Base-by-base conservation (phyloP, 1,140 invertebrate genomes). In the Brachionus plicatilis region DNA sequence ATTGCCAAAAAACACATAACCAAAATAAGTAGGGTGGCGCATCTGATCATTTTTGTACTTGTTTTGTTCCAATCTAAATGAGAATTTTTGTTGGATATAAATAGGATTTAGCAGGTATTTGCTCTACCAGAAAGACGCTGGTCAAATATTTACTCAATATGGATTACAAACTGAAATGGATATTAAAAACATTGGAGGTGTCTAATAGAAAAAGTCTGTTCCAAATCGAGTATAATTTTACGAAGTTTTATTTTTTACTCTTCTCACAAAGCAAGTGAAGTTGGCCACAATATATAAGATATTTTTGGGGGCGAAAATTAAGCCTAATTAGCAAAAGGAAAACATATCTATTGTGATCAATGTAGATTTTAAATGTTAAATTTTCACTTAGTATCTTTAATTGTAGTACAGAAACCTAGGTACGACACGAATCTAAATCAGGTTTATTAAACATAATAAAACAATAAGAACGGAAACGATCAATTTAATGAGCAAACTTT, bases 241-340 rank as follows among this genome's bases (percentile, higher is more conserved):
- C 17, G n/a, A 41, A 37, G 29, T 70, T 70, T 37, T n/a, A 45
- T 41, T 41, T 45, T 72, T 43, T 43, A 37, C 41, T n/a, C 14
- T 43, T 72, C 41, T 41, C 37, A 20, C 68, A 72, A 72, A 43
- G 12, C 37, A 72, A 72, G 37, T 43, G 33, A 72, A 29, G 66
- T 72, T 72, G 33, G 1, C 33, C 68, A 72, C 33, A 43, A 72
- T 72, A 72, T 72, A 72, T 72, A 72, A 72, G 37, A 20, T 72
- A 17, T 37, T 41, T 43, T 72, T 41, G 17, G 17, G 41, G 37
- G 37, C 37, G 37, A 43, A 72, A 72, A 72, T 72, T 72, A 43
- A 43, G 68, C 29, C 68, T 72, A 72, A 72, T 72, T 72, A 72
- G 41, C 9, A 17, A 72, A 72, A 72, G 68, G 68, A 72, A 72